Conservation (phyloP, 2,888 invertebrate genomes). For the Prenolepis imparis region DNA sequence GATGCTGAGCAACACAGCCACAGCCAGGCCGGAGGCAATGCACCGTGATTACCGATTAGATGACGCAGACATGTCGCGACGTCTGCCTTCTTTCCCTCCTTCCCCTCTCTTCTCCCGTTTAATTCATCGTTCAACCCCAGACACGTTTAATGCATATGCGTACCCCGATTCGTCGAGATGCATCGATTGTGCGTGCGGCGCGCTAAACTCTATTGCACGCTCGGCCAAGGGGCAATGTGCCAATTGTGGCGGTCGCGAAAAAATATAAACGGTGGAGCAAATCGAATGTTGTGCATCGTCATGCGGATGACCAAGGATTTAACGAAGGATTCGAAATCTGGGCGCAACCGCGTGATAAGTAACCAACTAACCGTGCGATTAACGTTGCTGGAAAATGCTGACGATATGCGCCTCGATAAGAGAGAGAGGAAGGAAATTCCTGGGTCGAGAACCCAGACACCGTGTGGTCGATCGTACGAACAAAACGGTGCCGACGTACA, state of each 20-base stretch:
- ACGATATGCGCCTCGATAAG: conserved; percentile 11
- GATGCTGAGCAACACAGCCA: conserved; percentile 72
- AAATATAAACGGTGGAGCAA: not conserved
- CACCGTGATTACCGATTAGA: conserved; percentile 81
- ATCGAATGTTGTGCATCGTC: not conserved
- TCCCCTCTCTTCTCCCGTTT: conserved; percentile 7
- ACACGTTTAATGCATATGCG: conserved; percentile 43
- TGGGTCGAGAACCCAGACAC: conserved; percentile 57
- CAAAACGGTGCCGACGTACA: conserved; percentile 72
- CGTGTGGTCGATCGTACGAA: conserved; percentile 62
- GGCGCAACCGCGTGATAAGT: too few species aligned
- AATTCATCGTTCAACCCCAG: conserved; percentile 42
- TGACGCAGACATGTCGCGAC: conserved; percentile 69
- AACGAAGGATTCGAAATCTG: not conserved
- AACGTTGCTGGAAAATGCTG: conserved; percentile 46
- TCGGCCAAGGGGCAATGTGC: not conserved
- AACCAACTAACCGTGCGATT: not conserved
- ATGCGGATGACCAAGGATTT: not conserved
- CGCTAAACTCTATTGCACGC: not conserved
- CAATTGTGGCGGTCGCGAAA: not conserved
- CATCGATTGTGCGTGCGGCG: not conserved
- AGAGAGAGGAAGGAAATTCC: conserved; percentile 64
- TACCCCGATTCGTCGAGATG: conserved; percentile 43
- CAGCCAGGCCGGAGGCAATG: conserved; percentile 76
- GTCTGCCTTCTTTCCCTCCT: conserved; percentile 50